phyloP scores from a whole-genome alignment of 2,113 vertebrate species.

The Camelus bactrianus region DNA sequence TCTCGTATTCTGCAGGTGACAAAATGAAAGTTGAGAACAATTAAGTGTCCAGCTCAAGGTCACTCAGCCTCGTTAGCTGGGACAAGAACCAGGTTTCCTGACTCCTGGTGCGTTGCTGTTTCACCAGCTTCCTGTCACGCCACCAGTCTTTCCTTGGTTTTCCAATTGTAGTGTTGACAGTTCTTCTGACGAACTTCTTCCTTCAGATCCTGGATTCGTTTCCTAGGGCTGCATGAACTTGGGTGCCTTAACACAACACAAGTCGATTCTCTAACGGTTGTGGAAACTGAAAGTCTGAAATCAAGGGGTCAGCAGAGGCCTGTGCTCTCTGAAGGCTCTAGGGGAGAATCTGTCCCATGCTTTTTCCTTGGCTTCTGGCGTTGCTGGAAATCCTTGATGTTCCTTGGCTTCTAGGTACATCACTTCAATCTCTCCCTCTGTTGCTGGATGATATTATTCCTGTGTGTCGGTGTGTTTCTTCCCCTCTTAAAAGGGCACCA shows the following conservation, averaged over 20 bases:
- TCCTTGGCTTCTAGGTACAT: background rate
- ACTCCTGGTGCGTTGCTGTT: background rate
- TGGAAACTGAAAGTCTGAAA: background rate
- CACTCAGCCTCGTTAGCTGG: background rate
- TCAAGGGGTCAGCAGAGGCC: background rate
- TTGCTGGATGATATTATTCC: background rate
- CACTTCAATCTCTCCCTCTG: background rate
- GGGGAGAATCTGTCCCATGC: background rate
- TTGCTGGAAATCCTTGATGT: background rate
- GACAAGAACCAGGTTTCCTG: constrained; percentile 40
- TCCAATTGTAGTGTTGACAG: background rate
- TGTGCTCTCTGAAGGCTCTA: background rate
- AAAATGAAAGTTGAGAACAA: background rate
- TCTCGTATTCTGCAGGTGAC: background rate
- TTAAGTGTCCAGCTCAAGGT: background rate
- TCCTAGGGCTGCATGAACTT: background rate
- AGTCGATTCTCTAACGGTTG: background rate
- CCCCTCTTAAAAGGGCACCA: background rate
- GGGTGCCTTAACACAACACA: background rate
- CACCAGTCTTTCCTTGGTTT: background rate
- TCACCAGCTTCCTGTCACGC: background rate
- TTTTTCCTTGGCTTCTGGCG: background rate
- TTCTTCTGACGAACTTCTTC: background rate
- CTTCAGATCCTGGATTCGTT: background rate
- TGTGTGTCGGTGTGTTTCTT: background rate